A percentile compares a stretch with the other conserved stretches of the same genome.
phyloP scores from a whole-genome alignment of 1,140 invertebrate genomes.

The Asobara japonica region DNA sequence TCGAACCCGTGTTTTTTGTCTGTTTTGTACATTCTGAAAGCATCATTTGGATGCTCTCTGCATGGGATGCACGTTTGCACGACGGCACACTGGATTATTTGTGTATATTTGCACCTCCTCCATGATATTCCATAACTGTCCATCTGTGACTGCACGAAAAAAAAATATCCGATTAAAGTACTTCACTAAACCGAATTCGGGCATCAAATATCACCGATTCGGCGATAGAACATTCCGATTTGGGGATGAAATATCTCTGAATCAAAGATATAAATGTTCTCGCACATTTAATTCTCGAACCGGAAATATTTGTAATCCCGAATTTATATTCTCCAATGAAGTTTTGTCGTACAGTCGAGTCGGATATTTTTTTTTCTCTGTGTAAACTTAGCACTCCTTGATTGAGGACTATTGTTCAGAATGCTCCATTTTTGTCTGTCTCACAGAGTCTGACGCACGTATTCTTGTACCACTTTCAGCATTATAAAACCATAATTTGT shows the following conservation, averaged over 20 bases:
- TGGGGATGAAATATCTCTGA: no score
- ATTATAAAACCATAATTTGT: neutral
- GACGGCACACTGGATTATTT: neutral
- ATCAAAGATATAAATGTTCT: no score
- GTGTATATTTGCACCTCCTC: neutral
- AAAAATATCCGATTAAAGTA: no score
- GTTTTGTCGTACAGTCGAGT: no score
- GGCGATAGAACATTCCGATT: no score
- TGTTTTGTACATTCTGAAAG: neutral
- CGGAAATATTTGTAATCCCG: no score
- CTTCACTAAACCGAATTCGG: no score
- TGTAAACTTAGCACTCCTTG: neutral
- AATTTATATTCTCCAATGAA: no score
- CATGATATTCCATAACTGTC: neutral
- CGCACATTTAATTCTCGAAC: no score
- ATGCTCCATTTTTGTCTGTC: neutral
- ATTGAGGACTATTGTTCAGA: neutral
- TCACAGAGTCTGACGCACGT: neutral
- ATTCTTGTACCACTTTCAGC: neutral
- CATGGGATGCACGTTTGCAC: slow-evolving; percentile 8
- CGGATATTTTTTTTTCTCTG: no score
- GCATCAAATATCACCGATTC: no score
- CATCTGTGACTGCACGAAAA: neutral
- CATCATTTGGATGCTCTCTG: neutral
- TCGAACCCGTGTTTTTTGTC: neutral